These are phyloP conservation scores for Zophobas atratus DNA, from an alignment of 1,140 invertebrate genomes.

Conservation along the genomic window DNA sequence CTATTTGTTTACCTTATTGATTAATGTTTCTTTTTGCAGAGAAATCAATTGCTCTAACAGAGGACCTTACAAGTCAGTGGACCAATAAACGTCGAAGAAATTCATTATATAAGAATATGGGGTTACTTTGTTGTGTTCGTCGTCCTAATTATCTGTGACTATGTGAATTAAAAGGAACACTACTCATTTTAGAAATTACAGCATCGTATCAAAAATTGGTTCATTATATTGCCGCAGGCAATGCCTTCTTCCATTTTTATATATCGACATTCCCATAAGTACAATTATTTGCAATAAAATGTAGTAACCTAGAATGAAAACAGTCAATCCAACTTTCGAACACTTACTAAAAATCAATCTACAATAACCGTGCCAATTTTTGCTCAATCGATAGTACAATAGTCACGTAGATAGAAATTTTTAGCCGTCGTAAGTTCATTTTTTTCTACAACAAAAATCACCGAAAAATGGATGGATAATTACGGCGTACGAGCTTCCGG, in stretches of 20 bases:
- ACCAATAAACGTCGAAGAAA: constrained; percentile 73
- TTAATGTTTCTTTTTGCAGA: constrained; percentile 63
- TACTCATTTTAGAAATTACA: constrained; percentile 32
- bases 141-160: constrained; percentile 77
- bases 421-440: neutral
- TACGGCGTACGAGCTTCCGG: too few species aligned
- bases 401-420: neutral
- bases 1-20: constrained; percentile 34
- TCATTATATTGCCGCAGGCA: constrained; percentile 18
- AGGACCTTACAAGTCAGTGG: constrained; percentile 74
- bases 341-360: neutral
- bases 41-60: constrained; percentile 65
- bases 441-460: neutral
- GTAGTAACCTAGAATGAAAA: neutral
- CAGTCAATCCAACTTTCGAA: neutral
- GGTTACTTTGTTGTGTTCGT: constrained; percentile 77
- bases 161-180: constrained; percentile 25
- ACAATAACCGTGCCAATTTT: constrained; percentile 13
- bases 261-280: constrained; percentile 7
- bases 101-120: constrained; percentile 78
- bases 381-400: constrained; percentile 1
- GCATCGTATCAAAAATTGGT: constrained; percentile 20
- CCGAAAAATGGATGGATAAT: neutral
- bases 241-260: constrained; percentile 24
- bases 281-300: constrained; percentile 41